phyloP scores from a whole-genome alignment of 2,888 invertebrate genomes.

The Callyntrura guangdongensis region DNA sequence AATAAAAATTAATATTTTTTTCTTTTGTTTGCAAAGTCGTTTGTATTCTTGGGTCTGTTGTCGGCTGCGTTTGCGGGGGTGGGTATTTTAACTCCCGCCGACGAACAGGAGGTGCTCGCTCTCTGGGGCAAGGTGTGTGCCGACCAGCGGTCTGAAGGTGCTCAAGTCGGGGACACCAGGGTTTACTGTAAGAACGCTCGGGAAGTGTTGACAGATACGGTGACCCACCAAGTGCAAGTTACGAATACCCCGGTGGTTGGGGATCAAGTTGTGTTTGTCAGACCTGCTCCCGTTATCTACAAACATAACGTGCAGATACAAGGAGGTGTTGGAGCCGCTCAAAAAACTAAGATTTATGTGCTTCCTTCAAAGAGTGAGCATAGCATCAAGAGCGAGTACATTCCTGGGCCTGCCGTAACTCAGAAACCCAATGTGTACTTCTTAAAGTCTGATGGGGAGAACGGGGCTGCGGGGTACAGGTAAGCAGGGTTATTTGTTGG shows the following conservation, averaged over 20 bases:
- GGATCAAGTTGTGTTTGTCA: conserved; percentile 73
- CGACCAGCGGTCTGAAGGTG: conserved; percentile 43
- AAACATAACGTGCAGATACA: conserved; percentile 76
- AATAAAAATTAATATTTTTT: too few relatives aligned
- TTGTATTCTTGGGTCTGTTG: conserved; percentile 24
- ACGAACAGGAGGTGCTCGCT: conserved; percentile 67
- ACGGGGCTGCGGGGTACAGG: conserved; percentile 63
- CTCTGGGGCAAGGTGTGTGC: conserved; percentile 64
- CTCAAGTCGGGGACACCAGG: conserved; percentile 65
- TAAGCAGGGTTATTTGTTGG: too few relatives aligned
- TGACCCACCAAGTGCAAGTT: conserved; percentile 72
- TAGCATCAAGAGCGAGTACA: conserved; percentile 70
- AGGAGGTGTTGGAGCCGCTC: conserved; percentile 62
- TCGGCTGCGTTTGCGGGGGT: conserved; percentile 64
- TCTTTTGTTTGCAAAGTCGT: too few relatives aligned
- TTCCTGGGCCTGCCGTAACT: conserved; percentile 55
- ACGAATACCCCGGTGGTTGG: conserved; percentile 42
- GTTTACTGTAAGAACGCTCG: conserved; percentile 74
- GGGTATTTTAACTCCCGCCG: conserved; percentile 62
- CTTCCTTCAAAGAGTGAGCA: conserved; percentile 71
- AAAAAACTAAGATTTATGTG: conserved; percentile 77
- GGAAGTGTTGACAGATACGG: conserved; percentile 54
- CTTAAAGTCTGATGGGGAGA: conserved; percentile 62
- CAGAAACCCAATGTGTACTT: conserved; percentile 75
- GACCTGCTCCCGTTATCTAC: conserved; percentile 68